A percentile compares a stretch with the other conserved stretches of the same genome.
phyloP scores from a whole-genome alignment of 2,797 vertebrate genomes.

The Anabas testudineus region DNA sequence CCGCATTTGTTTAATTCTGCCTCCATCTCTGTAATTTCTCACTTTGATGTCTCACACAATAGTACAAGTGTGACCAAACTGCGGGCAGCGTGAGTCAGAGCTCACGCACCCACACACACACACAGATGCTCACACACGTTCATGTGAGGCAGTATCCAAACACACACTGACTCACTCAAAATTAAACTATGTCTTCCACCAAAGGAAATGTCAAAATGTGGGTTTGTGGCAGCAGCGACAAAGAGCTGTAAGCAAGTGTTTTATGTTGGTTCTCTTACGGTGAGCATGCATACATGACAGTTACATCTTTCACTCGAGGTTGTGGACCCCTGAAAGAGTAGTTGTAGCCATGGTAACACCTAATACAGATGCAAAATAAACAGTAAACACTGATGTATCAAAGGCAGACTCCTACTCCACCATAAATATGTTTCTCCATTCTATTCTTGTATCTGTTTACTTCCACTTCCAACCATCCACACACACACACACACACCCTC shows the following conservation, averaged over 20 bases:
- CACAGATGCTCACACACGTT: constrained; percentile 8
- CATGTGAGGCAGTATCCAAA: constrained; percentile 16
- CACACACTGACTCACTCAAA: constrained; percentile 55
- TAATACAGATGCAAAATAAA: constrained; percentile 28
- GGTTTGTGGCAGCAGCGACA: constrained; percentile 53
- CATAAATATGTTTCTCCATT: constrained; percentile 28
- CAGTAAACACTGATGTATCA: constrained; percentile 17
- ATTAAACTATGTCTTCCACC: constrained; percentile 40
- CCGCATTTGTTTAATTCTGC: constrained; percentile 65
- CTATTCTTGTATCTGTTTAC: constrained; percentile 32
- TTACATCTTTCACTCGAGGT: constrained; percentile 14
- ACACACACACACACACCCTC: constrained; percentile 20
- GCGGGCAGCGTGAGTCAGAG: constrained; percentile 51
- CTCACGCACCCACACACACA: constrained; percentile 2
- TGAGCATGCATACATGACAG: constrained; percentile 16
- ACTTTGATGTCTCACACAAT: constrained; percentile 70
- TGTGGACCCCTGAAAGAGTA: neutral
- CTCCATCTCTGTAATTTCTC: constrained; percentile 64
- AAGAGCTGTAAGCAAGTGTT: constrained; percentile 43
- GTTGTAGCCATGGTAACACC: constrained; percentile 18
- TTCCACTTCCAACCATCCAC: constrained; percentile 8
- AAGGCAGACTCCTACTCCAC: constrained; percentile 10
- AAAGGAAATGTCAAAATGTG: constrained; percentile 33
- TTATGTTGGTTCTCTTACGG: constrained; percentile 40
- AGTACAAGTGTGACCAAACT: constrained; percentile 66